phyloP scores from a whole-genome alignment of 2,113 vertebrate genomes.

The Oriolus oriolus region DNA sequence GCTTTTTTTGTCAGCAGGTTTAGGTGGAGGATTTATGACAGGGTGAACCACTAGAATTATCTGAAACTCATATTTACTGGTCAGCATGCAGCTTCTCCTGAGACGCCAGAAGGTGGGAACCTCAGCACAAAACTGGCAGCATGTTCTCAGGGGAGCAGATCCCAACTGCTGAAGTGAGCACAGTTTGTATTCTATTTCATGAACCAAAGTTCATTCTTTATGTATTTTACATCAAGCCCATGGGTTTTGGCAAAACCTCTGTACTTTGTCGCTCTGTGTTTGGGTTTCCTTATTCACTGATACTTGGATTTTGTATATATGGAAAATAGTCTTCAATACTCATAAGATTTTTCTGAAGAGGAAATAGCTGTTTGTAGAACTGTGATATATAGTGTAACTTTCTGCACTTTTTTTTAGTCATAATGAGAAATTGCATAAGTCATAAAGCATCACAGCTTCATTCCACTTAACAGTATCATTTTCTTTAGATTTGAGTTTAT shows the following conservation, averaged over 20 bases:
- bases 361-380: not conserved
- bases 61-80: not conserved
- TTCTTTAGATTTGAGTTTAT: not conserved
- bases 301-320: not conserved
- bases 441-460: not conserved
- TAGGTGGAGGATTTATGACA: not conserved
- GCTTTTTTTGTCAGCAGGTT: not conserved
- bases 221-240: not conserved
- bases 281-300: not conserved
- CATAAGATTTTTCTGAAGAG: not conserved
- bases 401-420: not conserved
- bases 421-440: not conserved
- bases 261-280: not conserved
- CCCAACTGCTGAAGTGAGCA: not conserved
- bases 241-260: not conserved
- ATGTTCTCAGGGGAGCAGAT: not conserved
- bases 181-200: not conserved
- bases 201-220: not conserved
- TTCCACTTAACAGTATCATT: not conserved
- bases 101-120: not conserved
- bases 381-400: not conserved
- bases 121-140: accelerated
- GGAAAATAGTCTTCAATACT: not conserved
- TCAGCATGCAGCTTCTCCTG: not conserved
- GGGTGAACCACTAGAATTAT: not conserved